Evolutionary conservation across 2,113 vertebrate species (phyloP).

Genomic region (Actinemys pallida): DNA sequence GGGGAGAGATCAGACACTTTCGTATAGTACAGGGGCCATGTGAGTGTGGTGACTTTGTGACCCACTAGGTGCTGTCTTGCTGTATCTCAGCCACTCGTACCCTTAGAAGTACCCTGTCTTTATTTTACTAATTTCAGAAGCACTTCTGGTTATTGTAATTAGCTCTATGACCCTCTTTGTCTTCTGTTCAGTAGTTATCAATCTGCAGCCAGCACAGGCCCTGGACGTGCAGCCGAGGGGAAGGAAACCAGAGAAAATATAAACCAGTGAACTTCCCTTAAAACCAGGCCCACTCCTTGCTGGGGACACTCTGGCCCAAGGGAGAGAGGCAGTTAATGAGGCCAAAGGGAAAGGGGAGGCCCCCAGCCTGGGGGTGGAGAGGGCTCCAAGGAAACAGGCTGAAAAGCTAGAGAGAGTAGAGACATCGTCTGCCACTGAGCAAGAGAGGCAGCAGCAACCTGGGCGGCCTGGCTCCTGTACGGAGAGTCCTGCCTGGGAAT

Average conservation of each 20-base stretch:
- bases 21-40: too few species aligned
- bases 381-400: background rate
- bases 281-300: rapidly evolving
- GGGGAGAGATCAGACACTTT: too few species aligned
- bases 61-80: background rate
- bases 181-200: too few species aligned
- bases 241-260: background rate
- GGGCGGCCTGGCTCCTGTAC: background rate
- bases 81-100: background rate
- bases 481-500: background rate
- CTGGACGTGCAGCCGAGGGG: background rate
- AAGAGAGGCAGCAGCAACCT: background rate
- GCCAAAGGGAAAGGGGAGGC: background rate
- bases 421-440: background rate
- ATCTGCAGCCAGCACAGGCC: background rate
- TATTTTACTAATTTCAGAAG: too few species aligned
- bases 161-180: background rate
- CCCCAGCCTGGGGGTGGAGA: rapidly evolving
- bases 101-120: too few species aligned
- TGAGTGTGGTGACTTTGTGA: too few species aligned
- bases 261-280: background rate
- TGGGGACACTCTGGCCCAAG: background rate
- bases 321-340: background rate
- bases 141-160: background rate
- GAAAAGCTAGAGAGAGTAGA: background rate